Evolutionary conservation across 2,888 invertebrate species (phyloP).

Genomic region (Tridacna crocea): DNA sequence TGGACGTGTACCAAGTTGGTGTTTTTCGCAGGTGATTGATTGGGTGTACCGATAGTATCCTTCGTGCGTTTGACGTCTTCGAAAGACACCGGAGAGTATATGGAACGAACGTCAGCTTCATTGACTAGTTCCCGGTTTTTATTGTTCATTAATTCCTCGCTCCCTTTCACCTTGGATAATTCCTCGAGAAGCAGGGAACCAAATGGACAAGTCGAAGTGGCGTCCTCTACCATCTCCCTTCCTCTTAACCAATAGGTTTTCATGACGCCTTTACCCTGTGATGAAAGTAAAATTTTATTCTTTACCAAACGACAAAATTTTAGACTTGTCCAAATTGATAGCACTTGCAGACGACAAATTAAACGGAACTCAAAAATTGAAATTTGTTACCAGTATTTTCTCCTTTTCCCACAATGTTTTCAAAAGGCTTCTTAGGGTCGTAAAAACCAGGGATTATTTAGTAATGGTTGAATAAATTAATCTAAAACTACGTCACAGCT

Average conservation of each 20-base stretch:
- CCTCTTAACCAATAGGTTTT: slow-evolving; percentile 76
- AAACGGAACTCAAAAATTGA: too few species aligned
- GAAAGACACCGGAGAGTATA: slow-evolving; percentile 77
- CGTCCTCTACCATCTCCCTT: slow-evolving; percentile 41
- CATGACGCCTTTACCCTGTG: slow-evolving; percentile 78
- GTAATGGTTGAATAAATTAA: too few species aligned
- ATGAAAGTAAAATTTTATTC: slow-evolving; percentile 5
- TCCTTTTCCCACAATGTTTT: too few species aligned
- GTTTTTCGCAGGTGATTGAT: slow-evolving; percentile 9
- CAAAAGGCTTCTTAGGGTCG: too few species aligned
- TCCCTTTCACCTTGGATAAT: slow-evolving; percentile 50
- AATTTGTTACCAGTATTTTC: too few species aligned
- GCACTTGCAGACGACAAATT: too few species aligned
- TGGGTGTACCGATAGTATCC: slow-evolving; percentile 30
- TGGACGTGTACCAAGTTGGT: background rate
- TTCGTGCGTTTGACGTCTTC: slow-evolving; percentile 65
- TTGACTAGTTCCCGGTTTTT: slow-evolving; percentile 18
- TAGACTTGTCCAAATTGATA: too few species aligned
- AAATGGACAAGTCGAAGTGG: slow-evolving; percentile 66
- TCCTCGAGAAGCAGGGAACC: slow-evolving; percentile 67
- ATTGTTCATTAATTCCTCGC: slow-evolving; percentile 22
- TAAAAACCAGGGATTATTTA: too few species aligned
- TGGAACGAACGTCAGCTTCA: slow-evolving; percentile 50
- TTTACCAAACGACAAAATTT: too few species aligned
- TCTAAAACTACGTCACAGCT: too few species aligned